A percentile compares a stretch with the other conserved stretches of the same genome.
Evolutionary conservation across 2,888 invertebrate genomes (phyloP).

Genomic region (Drepana falcataria): DNA sequence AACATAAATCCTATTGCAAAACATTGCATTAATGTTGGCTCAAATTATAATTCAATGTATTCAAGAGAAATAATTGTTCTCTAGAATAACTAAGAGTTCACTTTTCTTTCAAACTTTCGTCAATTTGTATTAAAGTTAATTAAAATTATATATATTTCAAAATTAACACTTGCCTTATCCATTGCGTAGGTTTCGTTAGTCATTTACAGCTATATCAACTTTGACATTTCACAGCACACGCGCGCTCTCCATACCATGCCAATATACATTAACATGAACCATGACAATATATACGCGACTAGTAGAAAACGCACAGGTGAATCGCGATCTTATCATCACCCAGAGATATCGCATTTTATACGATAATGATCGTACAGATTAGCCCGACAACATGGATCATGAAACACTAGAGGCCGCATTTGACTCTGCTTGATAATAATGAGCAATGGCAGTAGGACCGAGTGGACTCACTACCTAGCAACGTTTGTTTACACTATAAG

Average conservation of each 20-base stretch:
- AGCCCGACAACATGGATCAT: constrained; percentile 2
- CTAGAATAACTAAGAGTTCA: too few relatives aligned
- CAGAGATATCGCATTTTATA: neutral
- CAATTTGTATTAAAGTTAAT: too few relatives aligned
- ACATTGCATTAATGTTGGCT: too few relatives aligned
- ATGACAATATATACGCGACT: neutral
- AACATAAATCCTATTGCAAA: too few relatives aligned
- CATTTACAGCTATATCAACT: constrained; percentile 33
- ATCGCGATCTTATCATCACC: neutral
- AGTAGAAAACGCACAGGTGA: neutral
- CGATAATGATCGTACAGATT: constrained; percentile 3
- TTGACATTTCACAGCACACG: constrained; percentile 22
- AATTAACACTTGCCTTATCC: constrained; percentile 40
- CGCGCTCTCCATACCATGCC: constrained; percentile 1
- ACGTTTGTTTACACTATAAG: too few relatives aligned
- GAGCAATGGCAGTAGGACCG: too few relatives aligned
- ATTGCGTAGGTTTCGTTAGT: constrained; percentile 52
- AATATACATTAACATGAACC: neutral
- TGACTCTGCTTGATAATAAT: neutral
- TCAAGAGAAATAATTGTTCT: too few relatives aligned
- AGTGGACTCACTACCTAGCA: too few relatives aligned
- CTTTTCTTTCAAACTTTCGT: too few relatives aligned
- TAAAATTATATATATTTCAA: too few relatives aligned
- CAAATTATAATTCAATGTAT: too few relatives aligned
- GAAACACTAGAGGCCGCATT: neutral